Evolutionary conservation across 2,113 vertebrate genomes (phyloP).

Genomic region (Candoia aspera): DNA sequence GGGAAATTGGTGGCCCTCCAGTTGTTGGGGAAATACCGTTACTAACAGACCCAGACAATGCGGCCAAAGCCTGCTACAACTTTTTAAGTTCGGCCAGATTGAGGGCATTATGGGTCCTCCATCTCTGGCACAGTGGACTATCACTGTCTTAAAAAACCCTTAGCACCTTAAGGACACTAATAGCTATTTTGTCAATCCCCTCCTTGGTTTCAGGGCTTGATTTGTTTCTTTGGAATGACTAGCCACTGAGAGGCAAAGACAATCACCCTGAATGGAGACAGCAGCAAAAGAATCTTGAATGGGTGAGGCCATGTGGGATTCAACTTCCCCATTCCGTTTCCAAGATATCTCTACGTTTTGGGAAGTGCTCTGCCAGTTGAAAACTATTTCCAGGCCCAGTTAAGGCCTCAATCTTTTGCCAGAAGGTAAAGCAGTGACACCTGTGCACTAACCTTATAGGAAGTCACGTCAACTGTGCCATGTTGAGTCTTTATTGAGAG

Average conservation of each 20-base stretch:
- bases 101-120: not conserved
- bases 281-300: not conserved
- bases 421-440: no score
- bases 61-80: not conserved
- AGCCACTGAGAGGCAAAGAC: not conserved
- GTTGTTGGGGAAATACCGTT: not conserved
- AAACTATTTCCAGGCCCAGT: not conserved
- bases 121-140: not conserved
- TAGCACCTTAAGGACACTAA: not conserved
- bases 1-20: not conserved
- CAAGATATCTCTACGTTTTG: no score
- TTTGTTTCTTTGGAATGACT: not conserved
- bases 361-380: not conserved
- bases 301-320: not conserved
- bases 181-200: not conserved
- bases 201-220: not conserved
- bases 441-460: not conserved
- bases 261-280: no score
- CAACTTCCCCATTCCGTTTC: not conserved
- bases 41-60: not conserved
- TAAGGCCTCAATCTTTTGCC: not conserved
- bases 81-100: not conserved
- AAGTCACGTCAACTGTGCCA: not conserved
- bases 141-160: no score
- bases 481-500: conserved; percentile 6